A percentile compares a stretch with the other conserved stretches of the same genome.
phyloP scores from a whole-genome alignment of 2,797 vertebrate genomes.

The Picus viridis region DNA sequence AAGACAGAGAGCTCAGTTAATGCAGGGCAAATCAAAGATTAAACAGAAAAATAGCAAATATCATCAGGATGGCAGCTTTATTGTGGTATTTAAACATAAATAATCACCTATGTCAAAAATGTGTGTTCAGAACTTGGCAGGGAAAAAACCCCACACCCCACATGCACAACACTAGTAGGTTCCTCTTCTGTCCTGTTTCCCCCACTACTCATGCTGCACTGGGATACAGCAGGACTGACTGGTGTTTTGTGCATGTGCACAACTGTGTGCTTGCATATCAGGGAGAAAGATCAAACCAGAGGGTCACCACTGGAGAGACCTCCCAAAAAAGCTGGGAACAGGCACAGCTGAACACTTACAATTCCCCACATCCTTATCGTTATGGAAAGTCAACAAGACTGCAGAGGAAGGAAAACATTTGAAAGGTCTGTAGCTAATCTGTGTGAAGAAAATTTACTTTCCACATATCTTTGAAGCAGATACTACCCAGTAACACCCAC shows the following conservation, averaged over 20 bases:
- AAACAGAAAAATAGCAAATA: background rate
- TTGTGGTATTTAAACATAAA: background rate
- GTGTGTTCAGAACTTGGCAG: background rate
- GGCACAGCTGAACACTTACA: background rate
- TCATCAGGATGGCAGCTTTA: background rate
- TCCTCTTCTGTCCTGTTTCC: background rate
- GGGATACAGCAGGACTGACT: background rate
- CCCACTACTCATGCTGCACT: fast-evolving
- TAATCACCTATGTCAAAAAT: background rate
- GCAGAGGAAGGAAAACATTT: background rate
- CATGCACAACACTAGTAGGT: background rate
- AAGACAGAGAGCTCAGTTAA: background rate
- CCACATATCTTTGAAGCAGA: background rate
- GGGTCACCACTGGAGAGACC: background rate
- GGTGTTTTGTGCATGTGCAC: background rate
- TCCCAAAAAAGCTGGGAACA: background rate
- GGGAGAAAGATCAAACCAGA: background rate
- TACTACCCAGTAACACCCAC: background rate
- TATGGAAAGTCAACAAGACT: slow-evolving; percentile 1
- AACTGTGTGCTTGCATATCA: background rate
- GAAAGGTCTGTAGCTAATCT: background rate
- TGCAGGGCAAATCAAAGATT: background rate
- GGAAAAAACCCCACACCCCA: background rate
- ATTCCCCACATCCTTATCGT: background rate
- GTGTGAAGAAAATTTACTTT: background rate